A percentile compares a stretch with the other conserved stretches of the same genome.
These are phyloP conservation scores for Anolis apletophallus DNA, from an alignment of 2,797 vertebrate genomes.

Conservation along the genomic window DNA sequence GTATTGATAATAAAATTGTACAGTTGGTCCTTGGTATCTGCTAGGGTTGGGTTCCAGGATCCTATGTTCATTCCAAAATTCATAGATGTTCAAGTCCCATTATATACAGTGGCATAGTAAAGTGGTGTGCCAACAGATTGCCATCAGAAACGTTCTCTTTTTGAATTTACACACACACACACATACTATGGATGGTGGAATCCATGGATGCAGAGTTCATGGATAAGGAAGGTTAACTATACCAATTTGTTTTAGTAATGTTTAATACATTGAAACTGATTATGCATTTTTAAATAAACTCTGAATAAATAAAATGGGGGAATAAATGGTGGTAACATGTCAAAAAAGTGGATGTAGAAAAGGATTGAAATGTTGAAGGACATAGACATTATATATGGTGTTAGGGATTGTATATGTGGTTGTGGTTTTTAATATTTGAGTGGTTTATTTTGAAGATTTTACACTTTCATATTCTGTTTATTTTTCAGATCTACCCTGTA, in stretches of 20 bases:
- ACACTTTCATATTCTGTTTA: background rate
- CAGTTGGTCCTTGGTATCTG: background rate
- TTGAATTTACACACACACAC: no score
- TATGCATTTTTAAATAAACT: background rate
- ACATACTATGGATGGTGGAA: no score
- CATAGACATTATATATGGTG: background rate
- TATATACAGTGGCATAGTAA: no score
- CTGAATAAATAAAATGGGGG: background rate
- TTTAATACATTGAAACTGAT: background rate
- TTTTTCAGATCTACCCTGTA: background rate
- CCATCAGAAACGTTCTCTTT: no score
- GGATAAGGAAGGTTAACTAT: no score
- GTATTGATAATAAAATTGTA: background rate
- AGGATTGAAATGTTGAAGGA: background rate
- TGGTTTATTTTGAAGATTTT: constrained; percentile 1
- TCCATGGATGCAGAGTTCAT: no score
- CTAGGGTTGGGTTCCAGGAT: no score
- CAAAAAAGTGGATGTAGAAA: background rate
- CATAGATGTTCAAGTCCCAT: no score
- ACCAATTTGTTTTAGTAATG: background rate
- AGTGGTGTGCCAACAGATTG: no score
- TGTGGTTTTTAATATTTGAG: background rate
- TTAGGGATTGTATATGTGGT: background rate
- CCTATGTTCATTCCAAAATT: no score
- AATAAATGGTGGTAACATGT: background rate